Evolutionary conservation across 2,888 invertebrate genomes (phyloP), one percentile per base, ranked within the genome.

Genomic region (Tricholauxania praeusta): DNA sequence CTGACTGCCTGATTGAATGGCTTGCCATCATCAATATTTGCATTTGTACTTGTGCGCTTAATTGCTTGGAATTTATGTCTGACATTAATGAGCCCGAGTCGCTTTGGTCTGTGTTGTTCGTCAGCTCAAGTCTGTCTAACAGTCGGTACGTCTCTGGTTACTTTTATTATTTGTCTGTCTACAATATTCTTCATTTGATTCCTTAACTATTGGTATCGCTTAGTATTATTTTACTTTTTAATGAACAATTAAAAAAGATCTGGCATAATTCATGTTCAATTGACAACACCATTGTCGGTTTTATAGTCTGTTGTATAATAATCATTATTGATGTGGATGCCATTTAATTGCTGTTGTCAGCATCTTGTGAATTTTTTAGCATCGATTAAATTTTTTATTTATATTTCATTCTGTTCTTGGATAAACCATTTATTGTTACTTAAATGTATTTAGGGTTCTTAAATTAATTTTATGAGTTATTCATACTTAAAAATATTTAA

Each of bases 61-160:
- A 64, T 49, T 59, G 57, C 47, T 15, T 65, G 15, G 39, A 71
- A 66, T 65, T 65, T 66, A 71, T 59, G 59, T 59, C 47, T 65
- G 71, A 32, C 59, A 65, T 65, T 71, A 71, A 71, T 71, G 71
- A 66, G 57, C 7, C 63, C 39, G 15, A 6, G 39, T n/a, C n/a
- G 53, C n/a, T 53, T 57, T 32, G 28, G 19, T 52, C 22, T 52
- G 71, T 3, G 17, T 32, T 67, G 17, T 48, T 19, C 7, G 51
- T 51, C 22, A 49, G 49, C 49, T 49, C 4, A 39, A 10, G 19
- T 51, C 51, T 12, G 49, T 19, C 64, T 51, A 28, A 49, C 49
- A 49, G 64, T 63, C 62, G 17, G 32, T 64, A 14, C 19, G 60
- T 49, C 59, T 64, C 64, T 57, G 32, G 39, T 5, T 8, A 12